Conservation (phyloP, 2,797 vertebrate species). For the Pachyuromys duprasi region DNA sequence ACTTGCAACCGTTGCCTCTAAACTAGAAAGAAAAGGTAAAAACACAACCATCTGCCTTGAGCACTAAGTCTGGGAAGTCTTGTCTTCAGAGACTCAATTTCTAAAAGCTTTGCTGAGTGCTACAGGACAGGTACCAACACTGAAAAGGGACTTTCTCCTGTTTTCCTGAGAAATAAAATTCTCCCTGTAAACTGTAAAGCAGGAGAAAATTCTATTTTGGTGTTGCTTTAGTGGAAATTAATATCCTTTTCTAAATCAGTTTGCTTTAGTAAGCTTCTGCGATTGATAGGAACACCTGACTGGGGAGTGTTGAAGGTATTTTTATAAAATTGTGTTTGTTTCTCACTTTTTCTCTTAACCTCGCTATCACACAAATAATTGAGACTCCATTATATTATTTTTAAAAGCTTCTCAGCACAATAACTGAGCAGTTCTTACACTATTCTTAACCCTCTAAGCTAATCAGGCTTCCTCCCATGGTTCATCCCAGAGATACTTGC, state of each 20-base stretch:
- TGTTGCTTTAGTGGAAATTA: background rate
- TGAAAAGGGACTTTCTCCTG: background rate
- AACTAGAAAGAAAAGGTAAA: background rate
- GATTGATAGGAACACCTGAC: background rate
- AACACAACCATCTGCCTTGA: background rate
- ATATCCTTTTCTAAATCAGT: background rate
- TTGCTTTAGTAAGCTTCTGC: background rate
- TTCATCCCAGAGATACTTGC: no score
- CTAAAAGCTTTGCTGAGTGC: background rate
- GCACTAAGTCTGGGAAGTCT: background rate
- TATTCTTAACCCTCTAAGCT: no score
- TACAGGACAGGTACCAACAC: background rate
- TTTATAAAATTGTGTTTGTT: no score
- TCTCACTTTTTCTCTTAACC: no score
- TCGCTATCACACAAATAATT: no score
- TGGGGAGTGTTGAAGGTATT: no score
- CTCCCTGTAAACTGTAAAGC: constrained; percentile 8
- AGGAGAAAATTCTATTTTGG: background rate
- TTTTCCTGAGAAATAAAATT: constrained; percentile 43
- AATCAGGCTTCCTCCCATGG: no score
- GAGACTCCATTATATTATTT: no score
- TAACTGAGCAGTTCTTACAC: no score
- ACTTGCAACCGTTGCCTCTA: background rate
- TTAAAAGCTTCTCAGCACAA: no score
- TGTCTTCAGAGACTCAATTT: background rate